Conservation (phyloP, 2,113 vertebrate genomes). For the Scatophagus argus region DNA sequence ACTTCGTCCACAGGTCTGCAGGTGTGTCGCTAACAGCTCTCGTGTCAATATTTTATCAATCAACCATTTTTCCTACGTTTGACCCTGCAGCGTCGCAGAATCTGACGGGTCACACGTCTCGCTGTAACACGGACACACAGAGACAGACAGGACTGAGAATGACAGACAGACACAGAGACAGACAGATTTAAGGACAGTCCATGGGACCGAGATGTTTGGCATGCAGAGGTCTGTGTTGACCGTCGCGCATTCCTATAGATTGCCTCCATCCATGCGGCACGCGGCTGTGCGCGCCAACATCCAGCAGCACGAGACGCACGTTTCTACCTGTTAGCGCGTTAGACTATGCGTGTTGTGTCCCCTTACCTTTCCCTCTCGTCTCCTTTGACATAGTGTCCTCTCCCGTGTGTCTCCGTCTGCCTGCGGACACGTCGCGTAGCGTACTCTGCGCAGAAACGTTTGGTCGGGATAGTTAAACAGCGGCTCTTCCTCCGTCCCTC, state of each 20-base stretch:
- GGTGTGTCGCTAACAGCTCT: conserved; percentile 10
- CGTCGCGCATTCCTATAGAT: conserved; percentile 79
- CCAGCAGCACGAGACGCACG: conserved; percentile 36
- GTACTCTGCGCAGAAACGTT: conserved; percentile 21
- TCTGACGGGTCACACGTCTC: conserved; percentile 34
- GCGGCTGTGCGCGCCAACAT: conserved; percentile 47
- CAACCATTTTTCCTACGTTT: background rate
- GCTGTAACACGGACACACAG: background rate
- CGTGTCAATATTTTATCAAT: background rate
- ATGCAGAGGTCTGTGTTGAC: conserved; percentile 2
- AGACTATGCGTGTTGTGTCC: background rate
- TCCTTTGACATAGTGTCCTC: conserved; percentile 83
- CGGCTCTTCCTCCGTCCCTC: conserved; percentile 49
- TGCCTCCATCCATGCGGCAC: conserved; percentile 36
- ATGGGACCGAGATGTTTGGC: background rate
- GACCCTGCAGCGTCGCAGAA: conserved; percentile 30
- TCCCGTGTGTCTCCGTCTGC: conserved; percentile 27
- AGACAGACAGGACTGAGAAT: conserved; percentile 7
- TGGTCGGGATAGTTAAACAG: conserved; percentile 46
- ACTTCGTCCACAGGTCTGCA: background rate
- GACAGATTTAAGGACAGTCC: background rate
- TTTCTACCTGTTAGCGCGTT: conserved; percentile 77
- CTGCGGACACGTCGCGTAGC: conserved; percentile 43
- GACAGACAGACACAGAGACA: conserved; percentile 2
- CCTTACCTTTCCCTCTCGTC: conserved; percentile 80